These are phyloP conservation scores for Drosophila tanythrix DNA, from an alignment of 2,888 invertebrate genomes.

Conservation along the genomic window DNA sequence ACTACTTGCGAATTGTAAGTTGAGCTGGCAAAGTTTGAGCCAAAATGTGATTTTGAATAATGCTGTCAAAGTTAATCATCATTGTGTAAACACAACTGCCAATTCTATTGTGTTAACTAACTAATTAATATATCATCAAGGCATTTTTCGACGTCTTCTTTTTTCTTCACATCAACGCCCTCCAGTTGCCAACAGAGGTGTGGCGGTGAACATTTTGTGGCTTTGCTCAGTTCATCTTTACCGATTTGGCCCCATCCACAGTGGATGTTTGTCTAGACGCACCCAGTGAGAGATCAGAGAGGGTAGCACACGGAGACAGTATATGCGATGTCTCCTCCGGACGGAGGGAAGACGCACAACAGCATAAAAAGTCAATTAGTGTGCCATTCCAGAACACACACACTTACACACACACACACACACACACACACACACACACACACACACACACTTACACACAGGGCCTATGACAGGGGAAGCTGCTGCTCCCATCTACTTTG, in stretches of 20 bases:
- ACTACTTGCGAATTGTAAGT: background rate
- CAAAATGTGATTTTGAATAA: background rate
- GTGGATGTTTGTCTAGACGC: slow-evolving; percentile 46
- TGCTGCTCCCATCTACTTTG: background rate
- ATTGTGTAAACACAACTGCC: background rate
- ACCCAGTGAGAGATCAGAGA: slow-evolving; percentile 20
- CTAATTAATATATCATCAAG: slow-evolving; percentile 35
- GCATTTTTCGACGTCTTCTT: background rate
- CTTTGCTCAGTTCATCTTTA: slow-evolving; percentile 21
- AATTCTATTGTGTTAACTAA: background rate
- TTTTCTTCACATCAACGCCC: background rate
- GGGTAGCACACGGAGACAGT: background rate
- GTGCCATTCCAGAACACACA: slow-evolving; percentile 22
- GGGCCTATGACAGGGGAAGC: background rate
- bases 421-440: background rate
- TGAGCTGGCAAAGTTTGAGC: background rate
- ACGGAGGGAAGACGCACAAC: slow-evolving; percentile 12
- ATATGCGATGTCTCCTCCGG: slow-evolving; percentile 8
- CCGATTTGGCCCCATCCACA: slow-evolving; percentile 8
- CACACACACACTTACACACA: background rate
- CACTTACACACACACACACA: background rate
- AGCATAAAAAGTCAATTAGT: slow-evolving; percentile 65
- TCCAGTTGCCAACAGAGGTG: background rate
- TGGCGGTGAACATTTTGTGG: slow-evolving; percentile 19
- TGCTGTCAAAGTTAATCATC: background rate